A percentile compares a stretch with the other conserved stretches of the same genome.
Evolutionary conservation across 2,797 vertebrate species (phyloP).

Genomic region (Trachurus trachurus): DNA sequence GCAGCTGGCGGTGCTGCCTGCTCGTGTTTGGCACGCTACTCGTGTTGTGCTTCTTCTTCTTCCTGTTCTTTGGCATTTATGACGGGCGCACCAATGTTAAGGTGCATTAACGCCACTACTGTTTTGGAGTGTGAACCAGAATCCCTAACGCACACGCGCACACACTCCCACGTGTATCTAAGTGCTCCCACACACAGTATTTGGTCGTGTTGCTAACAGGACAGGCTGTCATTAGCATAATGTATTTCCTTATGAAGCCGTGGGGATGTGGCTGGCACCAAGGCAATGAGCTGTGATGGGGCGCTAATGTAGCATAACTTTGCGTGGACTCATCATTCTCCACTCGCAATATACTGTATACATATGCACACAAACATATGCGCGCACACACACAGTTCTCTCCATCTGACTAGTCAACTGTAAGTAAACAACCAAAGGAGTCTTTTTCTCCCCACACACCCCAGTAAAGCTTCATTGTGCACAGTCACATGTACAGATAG

Average conservation of each 20-base stretch:
- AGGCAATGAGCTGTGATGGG: conserved; percentile 84
- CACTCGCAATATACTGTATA: conserved; percentile 34
- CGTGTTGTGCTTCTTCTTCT: no score
- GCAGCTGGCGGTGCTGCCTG: no score
- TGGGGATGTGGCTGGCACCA: conserved; percentile 67
- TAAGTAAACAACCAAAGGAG: conserved; percentile 61
- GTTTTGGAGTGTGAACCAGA: no score
- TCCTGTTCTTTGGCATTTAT: no score
- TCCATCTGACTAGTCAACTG: conserved; percentile 66
- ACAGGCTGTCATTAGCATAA: conserved; percentile 79
- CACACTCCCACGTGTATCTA: not conserved
- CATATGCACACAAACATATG: not conserved
- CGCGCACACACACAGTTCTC: conserved; percentile 20
- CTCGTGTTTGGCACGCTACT: no score
- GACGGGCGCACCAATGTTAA: no score
- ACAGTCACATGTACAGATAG: conserved; percentile 13
- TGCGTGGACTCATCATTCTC: conserved; percentile 66
- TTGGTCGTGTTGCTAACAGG: conserved; percentile 65
- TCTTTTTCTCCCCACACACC: conserved; percentile 2
- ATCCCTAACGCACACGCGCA: no score
- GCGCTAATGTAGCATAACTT: conserved; percentile 80
- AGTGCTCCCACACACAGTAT: conserved; percentile 19
- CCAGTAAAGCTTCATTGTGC: conserved; percentile 28
- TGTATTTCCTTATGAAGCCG: conserved; percentile 78
- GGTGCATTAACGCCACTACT: no score